Evolutionary conservation across 2,888 invertebrate genomes (phyloP), one percentile per base, ranked within the genome.

Genomic region (Baccha elongata): DNA sequence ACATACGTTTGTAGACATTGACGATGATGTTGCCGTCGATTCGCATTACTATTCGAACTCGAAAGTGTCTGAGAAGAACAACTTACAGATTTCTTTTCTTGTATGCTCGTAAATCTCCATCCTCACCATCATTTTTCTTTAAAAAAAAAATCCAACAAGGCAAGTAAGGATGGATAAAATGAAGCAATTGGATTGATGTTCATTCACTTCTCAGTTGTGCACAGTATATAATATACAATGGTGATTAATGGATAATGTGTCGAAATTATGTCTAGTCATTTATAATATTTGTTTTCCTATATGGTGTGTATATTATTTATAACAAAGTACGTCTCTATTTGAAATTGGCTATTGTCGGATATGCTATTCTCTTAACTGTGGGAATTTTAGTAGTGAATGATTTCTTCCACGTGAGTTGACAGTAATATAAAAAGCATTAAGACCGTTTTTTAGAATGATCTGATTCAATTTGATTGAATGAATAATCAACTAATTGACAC

Each of bases 231-330:
- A 3, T 35, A 53, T 19, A 32, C 58, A 65, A 60, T 37, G 72
- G 81, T 81, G 81, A 81, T 81, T 81, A 76, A 81, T 81, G 75
- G 37, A 60, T 32, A 37, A 67, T 62, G 67, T 72, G 81, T 67
- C 81, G 72, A 76, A 75, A 71, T 60, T 67, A 48, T 72, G 74
- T 65, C 75, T 26, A 50, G 67, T 81, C 76, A 76, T 81, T 81
- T 75, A 67, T 67, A 55, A 78, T 55, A 42, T 55, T 65, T 17
- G 21, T 55, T 73, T 69, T 48, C 19, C n/a, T n/a, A n/a, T n/a
- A n/a, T n/a, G n/a, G n/a, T n/a, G n/a, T n/a, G n/a, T n/a, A n/a
- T n/a, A n/a, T n/a, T n/a, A n/a, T n/a, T n/a, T 1, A 5, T 23
- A 32, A 32, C 29, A 32, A 32, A 7, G 29, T 32, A 32, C 8